Conservation (phyloP, 2,888 invertebrate genomes). For the Caenorhabditis becei region DNA sequence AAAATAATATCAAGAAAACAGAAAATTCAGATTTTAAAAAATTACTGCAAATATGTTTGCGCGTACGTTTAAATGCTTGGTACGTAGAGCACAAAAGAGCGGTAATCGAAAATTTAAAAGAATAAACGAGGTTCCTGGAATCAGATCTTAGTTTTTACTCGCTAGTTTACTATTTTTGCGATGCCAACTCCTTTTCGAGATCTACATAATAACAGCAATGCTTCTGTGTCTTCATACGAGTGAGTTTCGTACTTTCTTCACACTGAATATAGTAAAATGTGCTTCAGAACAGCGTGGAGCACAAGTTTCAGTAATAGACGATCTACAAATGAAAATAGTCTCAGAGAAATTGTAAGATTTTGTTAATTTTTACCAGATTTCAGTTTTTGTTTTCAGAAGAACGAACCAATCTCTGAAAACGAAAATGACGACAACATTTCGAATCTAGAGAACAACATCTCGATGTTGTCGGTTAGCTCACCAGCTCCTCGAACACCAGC, state of each 20-base stretch:
- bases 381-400: conserved; percentile 11
- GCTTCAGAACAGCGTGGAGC: conserved; percentile 52
- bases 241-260: conserved; percentile 1
- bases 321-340: conserved; percentile 11
- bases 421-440: conserved; percentile 42
- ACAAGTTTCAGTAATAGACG: conserved; percentile 33
- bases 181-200: conserved; percentile 43
- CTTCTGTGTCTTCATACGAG: conserved; percentile 50
- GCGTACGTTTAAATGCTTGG: conserved; percentile 2
- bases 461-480: conserved; percentile 58
- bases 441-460: conserved; percentile 52
- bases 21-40: too few species aligned
- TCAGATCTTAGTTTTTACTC: not conserved
- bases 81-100: conserved; percentile 34
- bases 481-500: conserved; percentile 17
- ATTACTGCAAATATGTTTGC: conserved; percentile 12
- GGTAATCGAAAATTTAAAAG: conserved; percentile 31
- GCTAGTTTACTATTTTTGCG: not conserved
- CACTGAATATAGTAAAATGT: not conserved
- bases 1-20: too few species aligned
- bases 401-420: conserved; percentile 13
- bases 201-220: conserved; percentile 45
- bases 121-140: not conserved
- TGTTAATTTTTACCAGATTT: not conserved
- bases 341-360: conserved; percentile 13